phyloP scores from a whole-genome alignment of 1,140 invertebrate genomes.

The Thaumatotibia leucotreta region DNA sequence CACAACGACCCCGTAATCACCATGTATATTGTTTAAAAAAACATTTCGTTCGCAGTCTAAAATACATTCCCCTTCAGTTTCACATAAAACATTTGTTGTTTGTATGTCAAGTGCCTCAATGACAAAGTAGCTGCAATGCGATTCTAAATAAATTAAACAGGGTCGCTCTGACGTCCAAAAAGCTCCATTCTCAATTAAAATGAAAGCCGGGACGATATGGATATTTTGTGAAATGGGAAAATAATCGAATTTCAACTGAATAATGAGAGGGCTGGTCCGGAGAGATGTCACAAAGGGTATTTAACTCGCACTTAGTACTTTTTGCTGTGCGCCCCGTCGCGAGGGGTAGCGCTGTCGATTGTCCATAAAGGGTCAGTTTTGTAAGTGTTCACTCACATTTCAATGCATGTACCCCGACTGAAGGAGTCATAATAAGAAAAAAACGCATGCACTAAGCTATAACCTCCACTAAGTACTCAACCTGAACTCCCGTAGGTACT shows the following conservation, averaged over 20 bases:
- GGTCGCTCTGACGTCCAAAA: conserved; percentile 48
- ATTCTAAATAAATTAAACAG: conserved; percentile 56
- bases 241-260: conserved; percentile 75
- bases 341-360: conserved; percentile 34
- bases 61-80: not conserved
- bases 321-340: conserved; percentile 47
- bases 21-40: not conserved
- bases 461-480: no score
- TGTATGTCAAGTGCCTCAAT: conserved; percentile 15
- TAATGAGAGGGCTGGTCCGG: conserved; percentile 61
- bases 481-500: no score
- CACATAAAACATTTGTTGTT: not conserved
- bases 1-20: no score
- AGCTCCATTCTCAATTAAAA: conserved; percentile 68
- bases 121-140: conserved; percentile 28
- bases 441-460: no score
- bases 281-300: conserved; percentile 70
- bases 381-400: no score
- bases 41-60: not conserved
- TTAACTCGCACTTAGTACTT: conserved; percentile 74
- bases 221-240: conserved; percentile 74
- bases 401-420: no score
- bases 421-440: no score
- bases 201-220: conserved; percentile 69
- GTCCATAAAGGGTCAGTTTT: conserved; percentile 16